phyloP scores from a whole-genome alignment of 2,797 vertebrate genomes.

The Lepus oiostolus region DNA sequence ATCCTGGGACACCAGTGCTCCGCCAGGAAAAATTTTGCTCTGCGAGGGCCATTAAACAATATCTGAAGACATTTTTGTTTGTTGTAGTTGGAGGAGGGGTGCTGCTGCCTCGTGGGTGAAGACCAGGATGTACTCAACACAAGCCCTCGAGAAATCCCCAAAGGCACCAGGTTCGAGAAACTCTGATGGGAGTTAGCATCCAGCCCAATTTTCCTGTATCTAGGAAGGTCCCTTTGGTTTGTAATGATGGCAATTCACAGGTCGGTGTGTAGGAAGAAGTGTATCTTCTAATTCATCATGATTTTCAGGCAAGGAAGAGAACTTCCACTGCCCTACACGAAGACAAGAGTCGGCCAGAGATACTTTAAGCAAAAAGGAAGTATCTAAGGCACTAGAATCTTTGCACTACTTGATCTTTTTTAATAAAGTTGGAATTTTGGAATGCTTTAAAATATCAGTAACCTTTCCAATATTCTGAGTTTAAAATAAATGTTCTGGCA shows the following conservation, averaged over 20 bases:
- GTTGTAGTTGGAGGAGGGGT: neutral
- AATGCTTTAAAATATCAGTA: constrained; percentile 17
- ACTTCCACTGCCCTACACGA: neutral
- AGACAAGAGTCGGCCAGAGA: neutral
- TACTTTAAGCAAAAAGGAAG: neutral
- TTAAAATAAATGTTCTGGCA: neutral
- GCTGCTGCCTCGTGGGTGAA: neutral
- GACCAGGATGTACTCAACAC: neutral
- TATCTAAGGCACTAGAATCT: neutral
- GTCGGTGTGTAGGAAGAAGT: neutral
- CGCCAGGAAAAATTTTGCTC: neutral
- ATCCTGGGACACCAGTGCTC: neutral
- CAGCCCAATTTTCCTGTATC: neutral
- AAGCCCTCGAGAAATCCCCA: too few relatives aligned
- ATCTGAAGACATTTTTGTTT: neutral
- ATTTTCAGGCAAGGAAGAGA: neutral
- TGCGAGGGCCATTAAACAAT: neutral
- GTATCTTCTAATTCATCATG: neutral
- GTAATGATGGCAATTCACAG: constrained; percentile 15
- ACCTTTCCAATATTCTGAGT: neutral
- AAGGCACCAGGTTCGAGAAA: neutral
- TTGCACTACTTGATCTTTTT: neutral
- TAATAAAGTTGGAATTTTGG: neutral
- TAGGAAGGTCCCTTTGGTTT: neutral
- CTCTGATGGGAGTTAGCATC: neutral